Percentiles rank a stretch among this genome's conserved stretches.
phyloP scores from a whole-genome alignment of 2,888 invertebrate genomes.

The Cheilosia variabilis region DNA sequence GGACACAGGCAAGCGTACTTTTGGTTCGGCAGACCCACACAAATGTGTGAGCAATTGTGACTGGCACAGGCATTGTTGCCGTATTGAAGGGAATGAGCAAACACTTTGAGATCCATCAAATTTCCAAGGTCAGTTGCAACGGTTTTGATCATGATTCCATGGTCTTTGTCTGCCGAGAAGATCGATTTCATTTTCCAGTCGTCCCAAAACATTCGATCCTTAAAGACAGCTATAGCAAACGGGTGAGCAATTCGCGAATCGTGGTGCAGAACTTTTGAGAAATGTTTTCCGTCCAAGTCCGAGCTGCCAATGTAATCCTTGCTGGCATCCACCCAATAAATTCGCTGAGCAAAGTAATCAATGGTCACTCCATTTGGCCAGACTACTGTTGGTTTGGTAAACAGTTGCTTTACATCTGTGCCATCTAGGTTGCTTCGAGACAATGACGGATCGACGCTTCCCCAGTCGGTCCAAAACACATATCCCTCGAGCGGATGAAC shows the following conservation, averaged over 20 bases:
- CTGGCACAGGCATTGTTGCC: slow-evolving; percentile 89
- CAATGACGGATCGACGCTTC: slow-evolving; percentile 89
- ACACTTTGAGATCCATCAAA: slow-evolving; percentile 93
- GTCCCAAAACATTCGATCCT: slow-evolving; percentile 94
- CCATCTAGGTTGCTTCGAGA: slow-evolving; percentile 93
- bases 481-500: slow-evolving; percentile 92
- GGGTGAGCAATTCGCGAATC: slow-evolving; percentile 91
- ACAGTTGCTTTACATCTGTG: slow-evolving; percentile 87
- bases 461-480: slow-evolving; percentile 95
- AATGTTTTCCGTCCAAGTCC: slow-evolving; percentile 88
- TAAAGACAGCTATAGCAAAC: slow-evolving; percentile 93
- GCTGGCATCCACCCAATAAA: slow-evolving; percentile 95
- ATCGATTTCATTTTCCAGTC: slow-evolving; percentile 93
- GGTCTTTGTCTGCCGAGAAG: slow-evolving; percentile 91
- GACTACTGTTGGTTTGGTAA: slow-evolving; percentile 87
- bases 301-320: slow-evolving; percentile 92
- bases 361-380: slow-evolving; percentile 96
- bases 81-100: slow-evolving; percentile 89
- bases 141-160: slow-evolving; percentile 86
- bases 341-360: slow-evolving; percentile 90
- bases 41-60: slow-evolving; percentile 89
- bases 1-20: slow-evolving; percentile 91
- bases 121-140: slow-evolving; percentile 87
- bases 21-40: slow-evolving; percentile 89
- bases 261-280: slow-evolving; percentile 87